A percentile compares a stretch with the other conserved stretches of the same genome.
Evolutionary conservation across 2,797 vertebrate species (phyloP).

Genomic region (Danionella dracula): DNA sequence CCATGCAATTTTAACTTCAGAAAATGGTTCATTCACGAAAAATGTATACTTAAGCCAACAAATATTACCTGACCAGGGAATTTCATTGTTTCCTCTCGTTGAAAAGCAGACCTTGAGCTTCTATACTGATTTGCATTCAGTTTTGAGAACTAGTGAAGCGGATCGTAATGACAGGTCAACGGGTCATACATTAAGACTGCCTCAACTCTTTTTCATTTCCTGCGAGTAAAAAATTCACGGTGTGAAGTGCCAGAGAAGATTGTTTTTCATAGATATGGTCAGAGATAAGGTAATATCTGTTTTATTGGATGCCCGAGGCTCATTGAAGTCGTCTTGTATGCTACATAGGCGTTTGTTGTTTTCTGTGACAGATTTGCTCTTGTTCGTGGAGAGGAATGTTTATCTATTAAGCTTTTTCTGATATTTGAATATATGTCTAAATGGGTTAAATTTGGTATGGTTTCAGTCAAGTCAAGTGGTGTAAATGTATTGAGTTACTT

Average conservation of each 20-base stretch:
- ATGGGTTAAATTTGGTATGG: no score
- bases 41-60: no score
- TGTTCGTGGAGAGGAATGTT: neutral
- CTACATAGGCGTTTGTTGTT: slow-evolving; percentile 13
- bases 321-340: slow-evolving; percentile 13
- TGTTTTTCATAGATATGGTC: slow-evolving; percentile 13
- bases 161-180: neutral
- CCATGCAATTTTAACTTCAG: no score
- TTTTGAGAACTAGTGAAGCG: no score
- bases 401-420: neutral
- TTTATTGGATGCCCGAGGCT: slow-evolving; percentile 8
- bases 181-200: slow-evolving; percentile 1
- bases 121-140: no score
- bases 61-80: no score
- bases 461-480: no score
- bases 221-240: slow-evolving; percentile 8
- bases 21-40: no score
- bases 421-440: neutral
- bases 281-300: slow-evolving; percentile 23
- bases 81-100: no score
- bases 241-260: slow-evolving; percentile 14
- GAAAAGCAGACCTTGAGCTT: no score
- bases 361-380: neutral
- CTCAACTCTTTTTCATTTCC: slow-evolving; percentile 30
- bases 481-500: no score